phyloP scores from a whole-genome alignment of 2,113 vertebrate genomes.

The Helogale parvula region DNA sequence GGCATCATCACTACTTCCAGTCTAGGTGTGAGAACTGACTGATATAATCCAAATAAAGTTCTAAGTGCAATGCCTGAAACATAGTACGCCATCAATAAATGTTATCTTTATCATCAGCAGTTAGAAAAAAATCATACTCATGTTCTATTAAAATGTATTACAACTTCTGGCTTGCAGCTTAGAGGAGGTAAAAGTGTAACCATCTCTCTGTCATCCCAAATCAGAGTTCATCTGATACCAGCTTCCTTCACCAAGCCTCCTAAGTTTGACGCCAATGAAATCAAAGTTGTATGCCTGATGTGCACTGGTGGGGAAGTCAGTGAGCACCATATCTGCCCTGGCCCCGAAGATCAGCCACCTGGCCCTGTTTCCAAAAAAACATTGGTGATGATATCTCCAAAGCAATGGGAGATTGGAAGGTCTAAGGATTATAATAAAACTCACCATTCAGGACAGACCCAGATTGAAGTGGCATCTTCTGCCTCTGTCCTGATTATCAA shows the following conservation, averaged over 20 bases:
- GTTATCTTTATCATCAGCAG: neutral
- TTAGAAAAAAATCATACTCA: neutral
- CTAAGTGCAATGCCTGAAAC: neutral
- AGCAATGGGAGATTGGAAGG: neutral
- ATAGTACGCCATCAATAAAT: neutral
- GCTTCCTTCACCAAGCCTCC: neutral
- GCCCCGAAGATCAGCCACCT: neutral
- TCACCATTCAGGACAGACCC: neutral
- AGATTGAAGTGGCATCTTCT: neutral
- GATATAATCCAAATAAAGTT: neutral
- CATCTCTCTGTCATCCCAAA: neutral
- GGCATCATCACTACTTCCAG: neutral
- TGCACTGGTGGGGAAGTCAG: neutral
- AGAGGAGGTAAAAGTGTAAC: neutral
- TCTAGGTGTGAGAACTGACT: neutral
- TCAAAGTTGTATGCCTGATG: neutral
- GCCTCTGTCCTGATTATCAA: neutral
- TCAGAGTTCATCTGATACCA: neutral
- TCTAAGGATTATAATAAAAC: neutral
- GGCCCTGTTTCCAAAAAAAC: neutral
- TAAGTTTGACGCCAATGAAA: neutral
- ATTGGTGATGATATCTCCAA: neutral
- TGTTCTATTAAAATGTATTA: neutral
- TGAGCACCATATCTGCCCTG: neutral
- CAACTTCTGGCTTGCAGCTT: neutral